Conservation (phyloP, 2,113 vertebrate species). For the Hemicordylus capensis region DNA sequence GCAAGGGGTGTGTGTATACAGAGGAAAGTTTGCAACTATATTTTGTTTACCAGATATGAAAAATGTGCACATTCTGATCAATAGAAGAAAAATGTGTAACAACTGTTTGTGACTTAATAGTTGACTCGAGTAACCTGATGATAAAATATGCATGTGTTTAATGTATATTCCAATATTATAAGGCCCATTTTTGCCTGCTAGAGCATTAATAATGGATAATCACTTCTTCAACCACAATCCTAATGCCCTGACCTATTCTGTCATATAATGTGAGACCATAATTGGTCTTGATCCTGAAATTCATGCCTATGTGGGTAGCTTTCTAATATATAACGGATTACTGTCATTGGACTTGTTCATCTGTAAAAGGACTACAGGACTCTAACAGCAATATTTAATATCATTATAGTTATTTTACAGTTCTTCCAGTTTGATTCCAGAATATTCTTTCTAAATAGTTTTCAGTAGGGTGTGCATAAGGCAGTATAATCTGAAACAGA, state of each 20-base stretch:
- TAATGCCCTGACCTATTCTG: conserved; percentile 43
- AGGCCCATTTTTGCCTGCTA: conserved; percentile 5
- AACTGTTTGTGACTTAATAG: conserved; percentile 50
- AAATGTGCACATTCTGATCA: conserved; percentile 60
- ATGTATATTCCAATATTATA: conserved; percentile 53
- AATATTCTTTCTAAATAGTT: conserved; percentile 45
- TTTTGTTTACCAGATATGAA: conserved; percentile 59
- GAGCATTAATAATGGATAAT: conserved; percentile 53
- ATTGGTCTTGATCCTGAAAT: conserved; percentile 8
- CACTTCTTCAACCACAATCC: conserved; percentile 44
- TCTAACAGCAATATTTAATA: background rate
- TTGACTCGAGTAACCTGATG: conserved; percentile 50
- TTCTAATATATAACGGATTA: background rate
- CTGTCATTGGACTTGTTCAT: accelerated
- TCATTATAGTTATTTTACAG: conserved; percentile 9
- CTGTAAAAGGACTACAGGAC: background rate
- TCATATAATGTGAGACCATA: conserved; percentile 10
- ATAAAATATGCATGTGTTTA: conserved; percentile 67
- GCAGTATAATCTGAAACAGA: background rate
- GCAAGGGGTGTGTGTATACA: too few relatives aligned
- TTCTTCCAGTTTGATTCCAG: conserved; percentile 52
- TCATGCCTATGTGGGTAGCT: background rate
- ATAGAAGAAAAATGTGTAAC: conserved; percentile 65
- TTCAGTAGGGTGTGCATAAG: conserved; percentile 12
- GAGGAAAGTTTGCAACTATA: conserved; percentile 40